Conservation (phyloP, 2,888 invertebrate genomes). For the Xestoiulus laeticollis region DNA sequence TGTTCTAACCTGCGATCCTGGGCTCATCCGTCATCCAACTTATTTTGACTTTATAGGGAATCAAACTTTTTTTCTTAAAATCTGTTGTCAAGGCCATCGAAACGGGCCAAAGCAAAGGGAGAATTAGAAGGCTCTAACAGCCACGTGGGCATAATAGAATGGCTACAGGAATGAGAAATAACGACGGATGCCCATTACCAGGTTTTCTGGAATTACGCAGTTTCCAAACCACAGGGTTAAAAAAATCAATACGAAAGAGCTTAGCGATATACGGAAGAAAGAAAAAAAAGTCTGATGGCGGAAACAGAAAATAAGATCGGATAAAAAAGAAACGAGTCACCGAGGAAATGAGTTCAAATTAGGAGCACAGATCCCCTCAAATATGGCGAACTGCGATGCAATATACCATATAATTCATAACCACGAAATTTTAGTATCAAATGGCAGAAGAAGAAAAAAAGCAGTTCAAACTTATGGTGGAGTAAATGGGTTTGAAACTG, state of each 20-base stretch:
- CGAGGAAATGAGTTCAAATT: conserved; percentile 34
- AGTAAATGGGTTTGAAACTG: background rate
- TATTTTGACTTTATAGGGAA: background rate
- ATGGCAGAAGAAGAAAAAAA: background rate
- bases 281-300: background rate
- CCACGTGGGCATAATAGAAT: background rate
- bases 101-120: background rate
- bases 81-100: background rate
- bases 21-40: background rate
- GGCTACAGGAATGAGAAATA: background rate
- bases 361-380: background rate
- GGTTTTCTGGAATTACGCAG: background rate
- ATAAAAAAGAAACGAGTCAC: background rate
- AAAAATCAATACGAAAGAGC: background rate
- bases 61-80: background rate
- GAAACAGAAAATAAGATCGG: background rate
- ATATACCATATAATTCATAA: background rate
- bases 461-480: background rate
- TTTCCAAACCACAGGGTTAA: background rate
- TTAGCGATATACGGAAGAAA: background rate
- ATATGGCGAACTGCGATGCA: background rate
- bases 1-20: background rate
- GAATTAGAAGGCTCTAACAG: background rate
- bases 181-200: conserved; percentile 7
- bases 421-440: background rate